Base-by-base conservation (phyloP, 2,888 invertebrate species). In the Nyleta sp. region DNA sequence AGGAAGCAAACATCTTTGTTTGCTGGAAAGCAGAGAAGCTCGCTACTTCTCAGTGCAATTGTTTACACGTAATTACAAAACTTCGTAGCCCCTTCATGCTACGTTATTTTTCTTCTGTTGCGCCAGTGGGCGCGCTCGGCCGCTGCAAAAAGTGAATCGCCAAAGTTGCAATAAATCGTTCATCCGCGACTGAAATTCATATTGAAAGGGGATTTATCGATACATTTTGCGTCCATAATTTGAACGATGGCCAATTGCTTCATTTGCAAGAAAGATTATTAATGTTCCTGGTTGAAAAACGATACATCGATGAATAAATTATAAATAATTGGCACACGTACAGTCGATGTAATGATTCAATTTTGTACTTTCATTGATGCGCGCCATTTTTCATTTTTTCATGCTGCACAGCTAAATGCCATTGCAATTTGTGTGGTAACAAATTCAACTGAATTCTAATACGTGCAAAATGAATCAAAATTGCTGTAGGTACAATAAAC, bases 51-150 rank as follows among this genome's bases (percentile, higher is more conserved):
- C 70, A 42, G 48, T 57, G 52, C 70, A 70, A 76, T 70, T 76
- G 75, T 76, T 76, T 76, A 76, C 75, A 70, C 70, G 75, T 76
- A 76, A 76, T 76, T 76, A 76, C 62, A 76, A 76, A 62, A 76
- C 64, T 70, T 70, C 50, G 62, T 18, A 57, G 70, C 33, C 22
- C 55, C 53, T 64, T 68, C 57, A 53, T 48, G 57, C 24, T 31
- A 31, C 22, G 62, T 46, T 62, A 70, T 50, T 57, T 68, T 75
- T 62, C 70, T 68, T 68, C 68, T 62, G 42, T 48, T 46, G 20
- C 48, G 50, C 35, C 22, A 20, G 20, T 20, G 13, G 52, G 44
- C 48, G n/a, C 31, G 33, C 46, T 44, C 24, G 31, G 35, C n/a
- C 57, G 17, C 48, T 20, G 40, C 42, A 60, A 59, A 70, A 33